These are phyloP conservation scores for Colius striatus DNA, from an alignment of 2,113 vertebrate genomes.

Conservation along the genomic window DNA sequence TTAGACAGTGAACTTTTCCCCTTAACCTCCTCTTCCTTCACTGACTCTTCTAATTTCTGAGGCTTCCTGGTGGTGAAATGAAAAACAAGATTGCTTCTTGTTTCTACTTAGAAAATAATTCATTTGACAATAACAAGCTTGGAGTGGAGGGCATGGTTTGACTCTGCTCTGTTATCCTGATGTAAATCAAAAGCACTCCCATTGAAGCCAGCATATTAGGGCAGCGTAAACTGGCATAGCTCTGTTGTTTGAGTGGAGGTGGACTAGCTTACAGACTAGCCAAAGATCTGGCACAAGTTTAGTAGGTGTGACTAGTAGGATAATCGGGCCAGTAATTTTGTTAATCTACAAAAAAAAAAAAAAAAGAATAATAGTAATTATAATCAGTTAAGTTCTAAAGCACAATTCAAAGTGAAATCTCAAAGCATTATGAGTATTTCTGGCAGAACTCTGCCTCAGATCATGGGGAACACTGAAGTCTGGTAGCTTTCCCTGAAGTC, in stretches of 20 bases:
- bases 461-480: neutral
- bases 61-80: neutral
- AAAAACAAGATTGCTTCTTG: conserved; percentile 37
- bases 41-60: neutral
- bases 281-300: neutral
- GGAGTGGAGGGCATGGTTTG: neutral
- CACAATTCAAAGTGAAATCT: neutral
- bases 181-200: neutral
- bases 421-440: neutral
- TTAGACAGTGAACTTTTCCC: conserved; percentile 1
- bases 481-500: neutral
- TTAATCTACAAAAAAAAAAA: neutral
- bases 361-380: neutral
- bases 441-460: neutral
- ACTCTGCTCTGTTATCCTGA: neutral
- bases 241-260: neutral
- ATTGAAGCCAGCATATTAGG: neutral
- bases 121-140: neutral
- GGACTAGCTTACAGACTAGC: neutral
- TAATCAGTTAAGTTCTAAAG: neutral
- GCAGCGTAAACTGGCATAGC: neutral
- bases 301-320: neutral
- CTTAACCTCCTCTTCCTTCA: neutral
- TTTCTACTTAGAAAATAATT: neutral
- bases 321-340: neutral